Percentiles rank a stretch among this genome's conserved stretches.
These are phyloP conservation scores for Bacillus rossius DNA, from an alignment of 1,140 invertebrate species.

Conservation along the genomic window DNA sequence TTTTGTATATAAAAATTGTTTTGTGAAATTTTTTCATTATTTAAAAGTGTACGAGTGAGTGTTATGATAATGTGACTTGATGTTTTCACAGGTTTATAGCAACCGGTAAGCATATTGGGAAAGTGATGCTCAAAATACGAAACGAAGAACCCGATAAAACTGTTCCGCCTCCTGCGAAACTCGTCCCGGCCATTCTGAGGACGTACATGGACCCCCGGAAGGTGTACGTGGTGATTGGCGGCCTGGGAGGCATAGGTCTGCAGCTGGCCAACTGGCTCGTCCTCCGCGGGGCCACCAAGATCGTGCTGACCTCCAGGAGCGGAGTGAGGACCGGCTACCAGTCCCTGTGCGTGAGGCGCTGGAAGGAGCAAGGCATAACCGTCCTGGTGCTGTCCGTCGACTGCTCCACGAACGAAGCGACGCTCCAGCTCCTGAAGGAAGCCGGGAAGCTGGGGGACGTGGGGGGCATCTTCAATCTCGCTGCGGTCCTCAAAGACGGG, in stretches of 20 bases:
- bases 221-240: slow-evolving; percentile 79
- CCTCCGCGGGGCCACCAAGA: slow-evolving; percentile 65
- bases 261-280: slow-evolving; percentile 86
- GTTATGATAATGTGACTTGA: no score
- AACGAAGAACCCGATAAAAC: slow-evolving; percentile 60
- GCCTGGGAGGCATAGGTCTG: slow-evolving; percentile 87
- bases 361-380: slow-evolving; percentile 47
- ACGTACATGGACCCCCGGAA: slow-evolving; percentile 84
- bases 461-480: slow-evolving; percentile 74
- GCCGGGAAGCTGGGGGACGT: slow-evolving; percentile 54
- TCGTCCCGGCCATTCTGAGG: slow-evolving; percentile 72
- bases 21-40: no score
- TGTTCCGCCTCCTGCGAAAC: slow-evolving; percentile 44
- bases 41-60: no score
- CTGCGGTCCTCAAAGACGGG: slow-evolving; percentile 53
- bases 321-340: slow-evolving; percentile 80
- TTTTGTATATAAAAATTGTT: no score
- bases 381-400: slow-evolving; percentile 46
- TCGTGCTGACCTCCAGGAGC: slow-evolving; percentile 74
- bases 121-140: slow-evolving; percentile 85
- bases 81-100: slow-evolving; percentile 78
- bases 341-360: slow-evolving; percentile 32
- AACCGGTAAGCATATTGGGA: slow-evolving; percentile 93
- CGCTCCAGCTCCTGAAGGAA: slow-evolving; percentile 50
- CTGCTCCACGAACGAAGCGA: slow-evolving; percentile 43